These are phyloP conservation scores for Nudaria mundana DNA, from an alignment of 2,888 invertebrate species.

Conservation along the genomic window DNA sequence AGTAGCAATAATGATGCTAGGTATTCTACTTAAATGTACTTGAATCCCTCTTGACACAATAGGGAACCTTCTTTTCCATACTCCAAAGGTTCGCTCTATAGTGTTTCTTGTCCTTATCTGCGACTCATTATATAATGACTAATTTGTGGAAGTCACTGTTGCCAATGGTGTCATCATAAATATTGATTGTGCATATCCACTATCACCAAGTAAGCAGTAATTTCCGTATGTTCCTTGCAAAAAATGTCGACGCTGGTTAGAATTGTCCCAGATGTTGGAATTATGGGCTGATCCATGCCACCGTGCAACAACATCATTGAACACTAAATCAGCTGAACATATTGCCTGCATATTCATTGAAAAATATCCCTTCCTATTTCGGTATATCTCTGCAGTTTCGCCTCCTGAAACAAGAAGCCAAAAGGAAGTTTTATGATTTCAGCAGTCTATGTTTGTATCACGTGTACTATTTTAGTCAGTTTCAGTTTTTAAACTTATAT, in stretches of 20 bases:
- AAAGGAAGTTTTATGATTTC: neutral
- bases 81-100: neutral
- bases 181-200: neutral
- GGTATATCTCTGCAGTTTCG: neutral
- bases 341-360: neutral
- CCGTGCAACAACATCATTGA: neutral
- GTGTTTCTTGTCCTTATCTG: neutral
- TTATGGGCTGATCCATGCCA: neutral
- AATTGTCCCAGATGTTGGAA: neutral
- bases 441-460: neutral
- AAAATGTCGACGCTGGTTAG: neutral
- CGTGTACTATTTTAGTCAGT: neutral
- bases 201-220: neutral
- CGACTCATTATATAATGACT: neutral
- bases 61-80: neutral
- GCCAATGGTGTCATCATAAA: neutral
- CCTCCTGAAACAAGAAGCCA: neutral
- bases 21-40: neutral
- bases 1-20: neutral
- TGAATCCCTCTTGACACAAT: neutral
- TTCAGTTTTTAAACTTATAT: neutral
- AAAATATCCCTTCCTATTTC: neutral
- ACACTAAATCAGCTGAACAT: neutral
- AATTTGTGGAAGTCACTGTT: neutral
- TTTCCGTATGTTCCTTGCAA: neutral